phyloP scores from a whole-genome alignment of 1,140 invertebrate genomes.

The Drosophila orosa region DNA sequence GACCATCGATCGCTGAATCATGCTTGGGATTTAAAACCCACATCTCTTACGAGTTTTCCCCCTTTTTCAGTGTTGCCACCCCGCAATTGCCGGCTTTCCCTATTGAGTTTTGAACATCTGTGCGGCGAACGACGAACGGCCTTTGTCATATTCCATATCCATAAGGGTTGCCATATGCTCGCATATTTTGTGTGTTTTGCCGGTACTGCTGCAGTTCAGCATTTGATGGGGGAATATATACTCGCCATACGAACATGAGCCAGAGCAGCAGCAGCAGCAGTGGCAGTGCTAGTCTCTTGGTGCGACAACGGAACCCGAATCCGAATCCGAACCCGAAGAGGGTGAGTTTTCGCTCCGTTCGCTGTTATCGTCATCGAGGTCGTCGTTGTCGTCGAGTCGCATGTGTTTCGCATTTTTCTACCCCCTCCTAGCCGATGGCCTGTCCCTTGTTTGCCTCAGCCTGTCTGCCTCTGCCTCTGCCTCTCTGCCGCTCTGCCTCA shows the following conservation, averaged over 20 bases:
- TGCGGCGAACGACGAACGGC: conserved; percentile 30
- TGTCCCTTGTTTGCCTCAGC: conserved; percentile 26
- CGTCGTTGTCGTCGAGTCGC: conserved; percentile 64
- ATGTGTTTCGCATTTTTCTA: conserved; percentile 81
- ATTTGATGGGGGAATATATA: conserved; percentile 60
- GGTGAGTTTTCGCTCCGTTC: conserved; percentile 69
- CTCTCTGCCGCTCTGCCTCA: conserved; percentile 7
- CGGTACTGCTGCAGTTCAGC: conserved; percentile 28
- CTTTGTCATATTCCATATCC: conserved; percentile 51
- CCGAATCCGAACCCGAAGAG: conserved; percentile 17
- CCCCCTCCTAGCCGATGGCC: conserved; percentile 44
- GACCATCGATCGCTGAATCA: conserved; percentile 27
- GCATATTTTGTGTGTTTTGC: conserved; percentile 68
- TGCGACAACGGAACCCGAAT: conserved; percentile 15
- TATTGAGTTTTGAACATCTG: conserved; percentile 50
- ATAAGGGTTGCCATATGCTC: conserved; percentile 81
- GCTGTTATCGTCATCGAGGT: conserved; percentile 76
- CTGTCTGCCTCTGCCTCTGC: conserved; percentile 15
- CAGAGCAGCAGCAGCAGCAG: not conserved
- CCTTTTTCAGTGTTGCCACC: conserved; percentile 66
- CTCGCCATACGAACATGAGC: conserved; percentile 21
- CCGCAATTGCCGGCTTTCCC: conserved; percentile 36
- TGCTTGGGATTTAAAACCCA: conserved; percentile 12
- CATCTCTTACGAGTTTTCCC: conserved; percentile 16
- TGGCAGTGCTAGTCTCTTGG: not conserved